Conservation (phyloP, 2,113 vertebrate species). For the Cranoglanis bouderius region DNA sequence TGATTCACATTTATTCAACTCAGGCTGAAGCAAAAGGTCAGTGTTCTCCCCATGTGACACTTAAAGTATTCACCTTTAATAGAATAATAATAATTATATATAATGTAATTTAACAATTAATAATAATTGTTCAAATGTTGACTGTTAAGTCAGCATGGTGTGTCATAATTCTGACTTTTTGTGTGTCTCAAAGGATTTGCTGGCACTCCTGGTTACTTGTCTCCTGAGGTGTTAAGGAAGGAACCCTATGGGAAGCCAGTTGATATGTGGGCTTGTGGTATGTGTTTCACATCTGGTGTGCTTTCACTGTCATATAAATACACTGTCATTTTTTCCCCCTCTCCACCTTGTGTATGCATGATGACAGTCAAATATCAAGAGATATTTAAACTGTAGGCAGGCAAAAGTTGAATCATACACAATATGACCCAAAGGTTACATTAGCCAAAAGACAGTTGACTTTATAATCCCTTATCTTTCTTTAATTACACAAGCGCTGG, state of each 20-base stretch:
- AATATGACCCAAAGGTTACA: neutral
- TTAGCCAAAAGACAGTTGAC: neutral
- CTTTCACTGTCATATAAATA: neutral
- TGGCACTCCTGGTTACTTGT: conserved; percentile 94
- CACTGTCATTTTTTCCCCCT: too few species aligned
- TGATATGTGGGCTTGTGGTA: conserved; percentile 99
- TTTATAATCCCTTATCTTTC: neutral
- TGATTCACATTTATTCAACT: too few species aligned
- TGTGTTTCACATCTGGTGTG: conserved; percentile 52
- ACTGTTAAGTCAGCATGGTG: neutral
- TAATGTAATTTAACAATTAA: too few species aligned
- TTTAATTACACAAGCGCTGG: neutral
- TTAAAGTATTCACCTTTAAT: conserved; percentile 25
- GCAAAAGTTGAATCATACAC: neutral
- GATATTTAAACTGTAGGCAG: neutral
- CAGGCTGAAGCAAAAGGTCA: too few species aligned
- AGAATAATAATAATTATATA: too few species aligned
- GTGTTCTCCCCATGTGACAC: neutral
- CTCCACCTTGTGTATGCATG: neutral
- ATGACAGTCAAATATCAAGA: neutral
- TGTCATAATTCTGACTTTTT: neutral
- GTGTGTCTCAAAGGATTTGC: conserved; percentile 82
- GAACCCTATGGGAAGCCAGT: conserved; percentile 97
- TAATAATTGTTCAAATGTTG: neutral
- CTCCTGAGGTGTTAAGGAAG: conserved; percentile 94